phyloP scores from a whole-genome alignment of 2,113 vertebrate species.

The Meriones unguiculatus region DNA sequence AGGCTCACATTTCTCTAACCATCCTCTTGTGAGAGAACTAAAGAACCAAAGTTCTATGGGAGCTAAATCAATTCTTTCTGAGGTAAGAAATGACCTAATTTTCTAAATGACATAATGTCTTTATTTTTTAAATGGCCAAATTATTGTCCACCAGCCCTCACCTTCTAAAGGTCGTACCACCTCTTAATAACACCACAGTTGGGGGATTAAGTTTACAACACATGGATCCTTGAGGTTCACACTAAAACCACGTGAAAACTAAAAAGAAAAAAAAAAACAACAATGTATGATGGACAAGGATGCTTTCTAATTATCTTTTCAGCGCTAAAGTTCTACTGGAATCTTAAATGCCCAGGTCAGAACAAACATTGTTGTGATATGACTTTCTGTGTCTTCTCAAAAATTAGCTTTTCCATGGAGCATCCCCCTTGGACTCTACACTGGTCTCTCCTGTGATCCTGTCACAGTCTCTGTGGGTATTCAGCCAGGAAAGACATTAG shows the following conservation, averaged over 20 bases:
- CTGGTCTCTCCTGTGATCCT: constrained; percentile 11
- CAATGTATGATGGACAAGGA: neutral
- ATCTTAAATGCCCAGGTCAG: neutral
- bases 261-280: neutral
- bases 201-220: neutral
- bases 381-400: neutral
- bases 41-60: neutral
- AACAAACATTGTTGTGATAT: neutral
- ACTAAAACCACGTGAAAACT: neutral
- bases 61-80: neutral
- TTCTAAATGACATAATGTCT: neutral
- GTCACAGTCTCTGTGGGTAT: neutral
- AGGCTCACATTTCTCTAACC: neutral
- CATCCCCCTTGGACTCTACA: neutral
- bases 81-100: neutral
- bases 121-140: neutral
- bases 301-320: neutral
- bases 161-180: neutral
- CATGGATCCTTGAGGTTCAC: neutral
- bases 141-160: neutral
- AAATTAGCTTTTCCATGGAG: neutral
- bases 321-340: constrained; percentile 12
- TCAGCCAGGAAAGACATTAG: neutral
- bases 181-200: neutral
- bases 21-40: neutral